Conservation (phyloP, 1,140 invertebrate species). For the Micrasema minimum region DNA sequence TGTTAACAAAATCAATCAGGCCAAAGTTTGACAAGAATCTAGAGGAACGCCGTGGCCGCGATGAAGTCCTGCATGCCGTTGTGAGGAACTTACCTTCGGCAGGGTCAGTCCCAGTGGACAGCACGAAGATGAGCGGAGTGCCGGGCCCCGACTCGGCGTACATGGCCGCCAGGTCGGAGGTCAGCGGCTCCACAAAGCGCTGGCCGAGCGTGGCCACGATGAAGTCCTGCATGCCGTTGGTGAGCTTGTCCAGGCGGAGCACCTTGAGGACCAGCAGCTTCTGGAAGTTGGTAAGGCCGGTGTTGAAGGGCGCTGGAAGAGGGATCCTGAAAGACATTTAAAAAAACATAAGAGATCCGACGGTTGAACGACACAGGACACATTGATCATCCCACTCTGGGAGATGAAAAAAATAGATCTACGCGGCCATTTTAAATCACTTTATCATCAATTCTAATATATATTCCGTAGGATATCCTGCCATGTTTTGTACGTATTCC, state of each 20-base stretch:
- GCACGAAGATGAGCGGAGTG: constrained; percentile 87
- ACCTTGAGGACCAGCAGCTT: constrained; percentile 78
- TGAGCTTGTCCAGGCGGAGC: constrained; percentile 78
- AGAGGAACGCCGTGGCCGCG: constrained; percentile 69
- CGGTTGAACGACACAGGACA: neutral
- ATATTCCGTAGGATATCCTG: too few species aligned
- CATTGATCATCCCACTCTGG: too few species aligned
- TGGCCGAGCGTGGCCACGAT: constrained; percentile 77
- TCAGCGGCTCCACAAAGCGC: constrained; percentile 85
- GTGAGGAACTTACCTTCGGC: constrained; percentile 63
- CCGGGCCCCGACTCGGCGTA: constrained; percentile 83
- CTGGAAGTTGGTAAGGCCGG: constrained; percentile 72
- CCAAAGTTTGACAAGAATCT: too few species aligned
- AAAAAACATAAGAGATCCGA: neutral
- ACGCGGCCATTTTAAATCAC: too few species aligned
- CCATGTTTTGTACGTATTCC: too few species aligned
- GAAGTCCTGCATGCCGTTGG: constrained; percentile 76
- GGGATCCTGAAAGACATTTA: constrained; percentile 58
- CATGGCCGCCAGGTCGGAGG: constrained; percentile 85
- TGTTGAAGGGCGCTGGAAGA: constrained; percentile 70
- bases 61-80: constrained; percentile 78
- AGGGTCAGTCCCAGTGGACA: constrained; percentile 92
- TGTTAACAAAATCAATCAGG: too few species aligned
- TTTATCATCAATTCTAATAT: too few species aligned
- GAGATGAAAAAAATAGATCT: too few species aligned